A percentile compares a stretch with the other conserved stretches of the same genome.
These are phyloP conservation scores for Podiceps cristatus DNA, from an alignment of 2,113 vertebrate species.

Conservation along the genomic window DNA sequence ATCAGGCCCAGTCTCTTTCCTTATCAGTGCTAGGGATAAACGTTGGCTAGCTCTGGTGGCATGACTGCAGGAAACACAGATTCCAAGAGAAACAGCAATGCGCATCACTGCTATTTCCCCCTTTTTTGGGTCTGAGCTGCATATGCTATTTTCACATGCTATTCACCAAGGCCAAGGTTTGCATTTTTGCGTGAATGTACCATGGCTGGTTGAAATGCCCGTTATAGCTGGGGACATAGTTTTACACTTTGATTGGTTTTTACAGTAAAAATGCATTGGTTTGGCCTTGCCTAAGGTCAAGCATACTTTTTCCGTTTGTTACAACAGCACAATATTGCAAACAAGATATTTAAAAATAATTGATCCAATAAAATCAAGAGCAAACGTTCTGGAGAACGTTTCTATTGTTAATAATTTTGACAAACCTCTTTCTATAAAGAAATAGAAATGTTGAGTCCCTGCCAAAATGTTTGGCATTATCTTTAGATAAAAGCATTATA, in stretches of 20 bases:
- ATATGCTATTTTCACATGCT: not conserved
- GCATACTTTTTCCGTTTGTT: not conserved
- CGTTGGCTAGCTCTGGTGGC: accelerated
- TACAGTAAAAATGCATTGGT: not conserved
- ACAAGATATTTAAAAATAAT: not conserved
- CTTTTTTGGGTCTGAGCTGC: not conserved
- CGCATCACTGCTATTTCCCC: not conserved
- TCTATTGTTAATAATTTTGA: not conserved
- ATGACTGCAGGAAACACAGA: not conserved
- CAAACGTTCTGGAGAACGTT: not conserved
- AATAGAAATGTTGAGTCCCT: not conserved
- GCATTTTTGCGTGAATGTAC: accelerated
- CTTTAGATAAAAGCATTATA: not conserved
- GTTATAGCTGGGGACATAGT: not conserved
- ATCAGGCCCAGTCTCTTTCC: not conserved
- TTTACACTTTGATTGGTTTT: not conserved
- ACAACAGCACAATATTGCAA: not conserved
- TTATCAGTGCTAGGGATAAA: not conserved
- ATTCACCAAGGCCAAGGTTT: not conserved
- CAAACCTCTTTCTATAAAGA: not conserved
- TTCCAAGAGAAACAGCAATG: not conserved
- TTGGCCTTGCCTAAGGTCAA: not conserved
- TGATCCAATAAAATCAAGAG: not conserved
- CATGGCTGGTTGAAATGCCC: not conserved
- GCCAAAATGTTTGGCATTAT: not conserved